These are phyloP conservation scores for Pyrrhosoma nymphula DNA, from an alignment of 2,888 invertebrate species.

Conservation along the genomic window DNA sequence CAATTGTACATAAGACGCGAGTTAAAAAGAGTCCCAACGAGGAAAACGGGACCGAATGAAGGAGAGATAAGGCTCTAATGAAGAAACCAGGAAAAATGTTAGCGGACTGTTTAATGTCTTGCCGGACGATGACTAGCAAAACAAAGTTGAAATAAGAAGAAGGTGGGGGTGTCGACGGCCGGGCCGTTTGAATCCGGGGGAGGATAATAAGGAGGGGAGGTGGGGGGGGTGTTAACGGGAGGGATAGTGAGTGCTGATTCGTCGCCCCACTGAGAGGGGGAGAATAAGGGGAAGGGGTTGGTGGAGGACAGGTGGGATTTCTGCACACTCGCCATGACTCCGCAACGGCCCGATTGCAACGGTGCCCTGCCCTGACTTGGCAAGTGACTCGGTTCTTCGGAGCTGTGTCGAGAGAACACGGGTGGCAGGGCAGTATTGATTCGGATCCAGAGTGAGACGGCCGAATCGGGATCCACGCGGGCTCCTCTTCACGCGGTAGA, in stretches of 20 bases:
- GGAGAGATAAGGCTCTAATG: background rate
- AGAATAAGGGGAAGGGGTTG: too few relatives aligned
- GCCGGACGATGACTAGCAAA: slow-evolving; percentile 18
- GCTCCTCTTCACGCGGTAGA: background rate
- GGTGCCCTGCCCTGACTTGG: background rate
- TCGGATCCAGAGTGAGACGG: background rate
- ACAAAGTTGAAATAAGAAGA: background rate
- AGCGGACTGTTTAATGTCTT: background rate
- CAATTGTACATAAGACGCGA: background rate
- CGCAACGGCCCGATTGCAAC: background rate
- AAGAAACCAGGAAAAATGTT: background rate
- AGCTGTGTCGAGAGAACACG: background rate
- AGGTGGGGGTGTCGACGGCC: background rate
- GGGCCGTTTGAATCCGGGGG: background rate
- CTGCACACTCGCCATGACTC: slow-evolving; percentile 59
- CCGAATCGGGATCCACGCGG: background rate
- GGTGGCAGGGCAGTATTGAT: background rate
- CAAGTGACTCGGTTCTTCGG: background rate
- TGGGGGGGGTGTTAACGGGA: background rate
- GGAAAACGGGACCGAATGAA: background rate
- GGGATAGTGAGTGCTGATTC: background rate
- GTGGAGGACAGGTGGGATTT: slow-evolving; percentile 10
- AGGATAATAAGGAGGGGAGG: background rate
- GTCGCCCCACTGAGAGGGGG: background rate
- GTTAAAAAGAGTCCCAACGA: background rate